Evolutionary conservation across 2,113 vertebrate species (phyloP), one percentile per base, ranked within the genome.

Genomic region (Strigops habroptila): DNA sequence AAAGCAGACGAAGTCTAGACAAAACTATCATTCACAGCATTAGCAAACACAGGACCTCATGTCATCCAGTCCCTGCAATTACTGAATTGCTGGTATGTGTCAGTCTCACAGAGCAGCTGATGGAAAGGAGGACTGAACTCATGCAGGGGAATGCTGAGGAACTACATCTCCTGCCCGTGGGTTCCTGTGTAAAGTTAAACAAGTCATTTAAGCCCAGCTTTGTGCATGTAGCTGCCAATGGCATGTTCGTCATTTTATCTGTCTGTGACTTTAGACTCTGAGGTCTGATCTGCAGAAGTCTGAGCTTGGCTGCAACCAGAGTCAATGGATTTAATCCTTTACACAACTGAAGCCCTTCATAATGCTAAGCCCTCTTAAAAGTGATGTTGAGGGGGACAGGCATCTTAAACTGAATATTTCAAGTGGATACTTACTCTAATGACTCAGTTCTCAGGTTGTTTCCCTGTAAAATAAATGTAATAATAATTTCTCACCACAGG

Each of bases 271-370:
- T 85, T 10, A 67, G 68, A 53, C 28, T 24, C 18, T 63, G 30
- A 57, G 28, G 51, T 88, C 18, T 86, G 25, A 65, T 77, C 86
- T 78, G 51, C 28, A 22, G 73, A 88, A 94, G 46, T 86, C 46
- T 78, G 68, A 74, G 44, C 33, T 57, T 70, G 2, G 3, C 39
- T 63, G 19, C 22, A 77, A 37, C 8, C 24, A 64, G 14, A 78
- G 37, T 53, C 46, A 94, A 6, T 31, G n/a, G 46, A 46, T 80
- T 86, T 69, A 77, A 62, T 62, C 4, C 8, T 70, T 86, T 81
- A 55, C 4, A 2, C 28, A 81, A 10, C 17, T 46, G 31, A 90
- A 83, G 44, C 39, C 21, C 37, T 88, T 57, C 9, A n/a, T 39
- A 18, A 80, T 22, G 53, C 68, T 48, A 78, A 64, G 35, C 16